phyloP scores from a whole-genome alignment of 2,888 invertebrate species.

The Sphaerophoria rueppellii region DNA sequence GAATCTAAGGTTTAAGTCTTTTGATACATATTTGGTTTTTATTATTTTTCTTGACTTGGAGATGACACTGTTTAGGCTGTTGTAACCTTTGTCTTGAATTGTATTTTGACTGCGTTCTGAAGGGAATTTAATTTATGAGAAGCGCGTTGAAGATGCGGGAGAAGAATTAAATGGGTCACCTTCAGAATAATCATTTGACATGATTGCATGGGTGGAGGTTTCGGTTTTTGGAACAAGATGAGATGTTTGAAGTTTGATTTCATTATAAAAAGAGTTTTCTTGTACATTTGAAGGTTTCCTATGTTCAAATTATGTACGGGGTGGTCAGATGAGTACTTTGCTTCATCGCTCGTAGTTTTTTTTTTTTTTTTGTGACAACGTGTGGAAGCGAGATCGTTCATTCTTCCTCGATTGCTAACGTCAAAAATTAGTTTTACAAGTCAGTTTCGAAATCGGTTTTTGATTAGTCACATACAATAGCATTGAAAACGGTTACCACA shows the following conservation, averaged over 20 bases:
- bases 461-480: too few relatives aligned
- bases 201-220: not conserved
- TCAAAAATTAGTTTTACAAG: too few relatives aligned
- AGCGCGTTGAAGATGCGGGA: not conserved
- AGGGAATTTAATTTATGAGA: constrained; percentile 7
- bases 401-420: too few relatives aligned
- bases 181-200: constrained; percentile 22
- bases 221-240: not conserved
- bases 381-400: too few relatives aligned
- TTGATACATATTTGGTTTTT: too few relatives aligned
- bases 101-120: not conserved
- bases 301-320: too few relatives aligned
- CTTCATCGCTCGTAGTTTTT: too few relatives aligned
- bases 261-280: too few relatives aligned
- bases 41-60: not conserved
- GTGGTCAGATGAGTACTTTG: too few relatives aligned
- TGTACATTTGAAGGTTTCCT: not conserved
- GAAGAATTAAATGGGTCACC: constrained; percentile 19
- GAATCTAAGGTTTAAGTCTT: not conserved
- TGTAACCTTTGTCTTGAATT: constrained; percentile 18
- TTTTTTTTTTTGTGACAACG: too few relatives aligned
- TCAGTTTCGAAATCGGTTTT: too few relatives aligned
- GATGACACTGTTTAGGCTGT: constrained; percentile 2
- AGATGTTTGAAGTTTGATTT: not conserved
- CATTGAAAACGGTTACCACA: too few relatives aligned